Evolutionary conservation across 2,113 vertebrate species (phyloP), one percentile per base, ranked within the genome.

Genomic region (Neofelis nebulosa): DNA sequence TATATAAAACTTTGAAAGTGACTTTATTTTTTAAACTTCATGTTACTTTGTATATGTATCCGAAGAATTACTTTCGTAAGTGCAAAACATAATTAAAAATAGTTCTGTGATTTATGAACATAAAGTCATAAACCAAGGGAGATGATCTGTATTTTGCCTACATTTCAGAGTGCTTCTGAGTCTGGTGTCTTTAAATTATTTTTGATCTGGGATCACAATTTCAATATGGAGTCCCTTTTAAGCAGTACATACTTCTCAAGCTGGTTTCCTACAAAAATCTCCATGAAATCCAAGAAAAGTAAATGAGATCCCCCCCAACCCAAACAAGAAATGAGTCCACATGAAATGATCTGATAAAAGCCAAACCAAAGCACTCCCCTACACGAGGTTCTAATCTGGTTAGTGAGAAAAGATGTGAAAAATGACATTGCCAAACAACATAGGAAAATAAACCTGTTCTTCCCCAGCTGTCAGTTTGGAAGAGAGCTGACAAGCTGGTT

Each of bases 401-500:
- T 96, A 95, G 36, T 76, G 57, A 50, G 45, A 69, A 95, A 83
- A 65, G 50, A 90, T 48, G 52, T 61, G 52, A 66, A 95, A 87
- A 93, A 95, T 52, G 31, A 63, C 50, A 57, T 88, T 94, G 73
- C 69, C 91, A 91, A 96, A 81, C 52, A 95, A 80, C 29, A 25
- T 3, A 57, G 52, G 69, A 94, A 96, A 96, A 96, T 52, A 85
- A 92, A 95, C 74, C 74, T 94, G 91, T 82, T 81, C 69, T 92
- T 81, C 14, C 38, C 83, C 82, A 84, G 57, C 94, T 98, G 92
- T 94, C 65, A 63, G 21, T 48, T 38, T 50, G 69, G 87, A 93
- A 63, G 25, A 87, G 38, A 94, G 57, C 74, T 96, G 87, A 97
- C 92, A 93, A 86, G 61, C 57, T 78, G 78, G 95, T 95, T 92